A percentile compares a stretch with the other conserved stretches of the same genome.
phyloP scores from a whole-genome alignment of 1,140 invertebrate species.

The Doryteuthis pealeii region DNA sequence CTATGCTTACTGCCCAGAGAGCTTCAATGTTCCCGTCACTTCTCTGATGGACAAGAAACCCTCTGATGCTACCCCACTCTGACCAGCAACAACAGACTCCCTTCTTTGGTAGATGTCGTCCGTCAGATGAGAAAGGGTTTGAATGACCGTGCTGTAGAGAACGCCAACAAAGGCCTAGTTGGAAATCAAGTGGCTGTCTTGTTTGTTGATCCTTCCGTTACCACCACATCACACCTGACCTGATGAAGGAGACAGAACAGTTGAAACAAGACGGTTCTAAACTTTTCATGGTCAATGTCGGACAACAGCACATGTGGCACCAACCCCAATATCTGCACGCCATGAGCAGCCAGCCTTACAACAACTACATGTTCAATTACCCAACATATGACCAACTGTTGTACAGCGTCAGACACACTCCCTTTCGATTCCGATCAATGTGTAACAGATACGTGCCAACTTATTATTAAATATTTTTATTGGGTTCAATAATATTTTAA shows the following conservation, averaged over 20 bases:
- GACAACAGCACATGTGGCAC: neutral
- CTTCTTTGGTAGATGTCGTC: neutral
- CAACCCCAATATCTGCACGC: neutral
- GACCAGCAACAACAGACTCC: neutral
- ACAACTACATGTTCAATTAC: neutral
- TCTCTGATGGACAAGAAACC: neutral
- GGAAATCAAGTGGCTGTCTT: neutral
- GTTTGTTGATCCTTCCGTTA: neutral
- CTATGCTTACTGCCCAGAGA: neutral
- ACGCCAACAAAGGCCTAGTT: no score
- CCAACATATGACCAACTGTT: neutral
- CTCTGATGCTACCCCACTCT: no score
- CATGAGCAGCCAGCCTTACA: neutral
- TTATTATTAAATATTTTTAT: no score
- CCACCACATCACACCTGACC: neutral
- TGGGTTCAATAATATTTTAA: no score
- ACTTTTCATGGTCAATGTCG: neutral
- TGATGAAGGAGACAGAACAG: neutral
- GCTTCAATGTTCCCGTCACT: neutral
- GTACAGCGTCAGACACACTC: neutral
- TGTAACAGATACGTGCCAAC: neutral
- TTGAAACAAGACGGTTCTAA: neutral
- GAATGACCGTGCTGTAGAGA: no score
- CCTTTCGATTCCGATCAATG: neutral
- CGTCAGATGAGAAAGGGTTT: neutral